Evolutionary conservation across 2,113 vertebrate species (phyloP).

Genomic region (Cheirogaleus medius): DNA sequence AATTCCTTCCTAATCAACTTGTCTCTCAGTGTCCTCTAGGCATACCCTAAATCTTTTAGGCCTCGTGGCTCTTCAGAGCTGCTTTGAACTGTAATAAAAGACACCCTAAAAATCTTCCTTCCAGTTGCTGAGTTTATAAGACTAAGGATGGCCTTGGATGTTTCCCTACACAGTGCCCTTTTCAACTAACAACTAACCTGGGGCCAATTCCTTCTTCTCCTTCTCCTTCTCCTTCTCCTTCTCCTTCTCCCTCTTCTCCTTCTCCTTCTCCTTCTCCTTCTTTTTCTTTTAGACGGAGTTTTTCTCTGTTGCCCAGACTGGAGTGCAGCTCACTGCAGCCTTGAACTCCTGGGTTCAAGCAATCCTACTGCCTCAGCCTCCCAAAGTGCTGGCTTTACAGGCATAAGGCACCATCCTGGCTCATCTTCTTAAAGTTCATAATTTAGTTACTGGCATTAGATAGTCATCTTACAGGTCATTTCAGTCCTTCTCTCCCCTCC

Average conservation of each 20-base stretch:
- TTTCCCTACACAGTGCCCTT: not conserved
- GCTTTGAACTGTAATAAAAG: slow-evolving; percentile 10
- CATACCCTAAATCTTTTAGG: slow-evolving; percentile 43
- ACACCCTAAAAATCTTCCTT: not conserved
- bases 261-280: not conserved
- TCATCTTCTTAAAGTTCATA: not conserved
- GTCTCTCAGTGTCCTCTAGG: not conserved
- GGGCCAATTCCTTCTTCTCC: not conserved
- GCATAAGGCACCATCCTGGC: too few relatives aligned
- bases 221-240: too few relatives aligned
- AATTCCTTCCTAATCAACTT: not conserved
- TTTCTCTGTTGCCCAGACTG: too few relatives aligned
- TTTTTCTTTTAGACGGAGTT: too few relatives aligned
- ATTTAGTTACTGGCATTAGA: not conserved
- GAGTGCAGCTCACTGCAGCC: too few relatives aligned
- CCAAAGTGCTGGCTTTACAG: too few relatives aligned
- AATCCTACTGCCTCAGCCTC: too few relatives aligned
- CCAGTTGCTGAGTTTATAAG: not conserved
- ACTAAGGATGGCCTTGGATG: not conserved
- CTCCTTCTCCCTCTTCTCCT: too few relatives aligned
- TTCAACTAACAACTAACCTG: not conserved
- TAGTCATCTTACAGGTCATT: not conserved
- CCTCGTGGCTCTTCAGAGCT: not conserved
- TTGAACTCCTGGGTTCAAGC: too few relatives aligned
- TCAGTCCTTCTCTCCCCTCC: not conserved